These are phyloP conservation scores for Parotocinclus haroldoi DNA, from an alignment of 2,797 vertebrate genomes.

Conservation along the genomic window DNA sequence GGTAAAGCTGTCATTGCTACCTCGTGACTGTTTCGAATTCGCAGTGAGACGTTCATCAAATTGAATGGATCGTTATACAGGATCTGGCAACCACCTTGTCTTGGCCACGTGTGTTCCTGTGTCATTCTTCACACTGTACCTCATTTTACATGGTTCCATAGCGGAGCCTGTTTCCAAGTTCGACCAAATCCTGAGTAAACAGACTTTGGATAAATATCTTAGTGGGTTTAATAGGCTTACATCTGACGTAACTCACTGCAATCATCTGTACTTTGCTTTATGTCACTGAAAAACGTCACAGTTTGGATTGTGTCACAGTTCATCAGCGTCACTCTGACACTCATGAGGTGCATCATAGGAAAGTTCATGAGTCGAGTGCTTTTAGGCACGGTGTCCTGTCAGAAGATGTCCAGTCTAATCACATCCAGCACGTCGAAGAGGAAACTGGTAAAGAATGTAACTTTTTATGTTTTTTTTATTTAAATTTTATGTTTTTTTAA, in stretches of 20 bases:
- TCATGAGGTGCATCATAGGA: constrained; percentile 57
- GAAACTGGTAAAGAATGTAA: constrained; percentile 54
- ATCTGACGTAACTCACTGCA: neutral
- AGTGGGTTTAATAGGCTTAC: too few species aligned
- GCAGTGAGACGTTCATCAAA: too few species aligned
- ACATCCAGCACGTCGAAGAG: constrained; percentile 34
- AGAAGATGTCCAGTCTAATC: constrained; percentile 44
- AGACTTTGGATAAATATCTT: too few species aligned
- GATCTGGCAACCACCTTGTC: constrained; percentile 2
- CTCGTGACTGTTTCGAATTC: too few species aligned
- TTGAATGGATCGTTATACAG: neutral
- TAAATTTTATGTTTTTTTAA: too few species aligned
- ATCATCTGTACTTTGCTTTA: neutral
- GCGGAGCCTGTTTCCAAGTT: too few species aligned
- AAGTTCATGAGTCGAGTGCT: constrained; percentile 52
- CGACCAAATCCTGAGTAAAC: too few species aligned
- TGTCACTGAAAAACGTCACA: constrained; percentile 7
- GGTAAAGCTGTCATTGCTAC: too few species aligned
- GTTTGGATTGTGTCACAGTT: constrained; percentile 35
- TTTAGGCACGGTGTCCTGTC: constrained; percentile 33
- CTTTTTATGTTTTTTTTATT: too few species aligned
- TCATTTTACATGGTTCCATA: too few species aligned
- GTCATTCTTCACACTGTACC: neutral
- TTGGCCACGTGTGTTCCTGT: too few species aligned
- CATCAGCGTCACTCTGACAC: constrained; percentile 38